Evolutionary conservation across 2,797 vertebrate genomes (phyloP), one percentile per base, ranked within the genome.

Genomic region (Enteromius mattozi): DNA sequence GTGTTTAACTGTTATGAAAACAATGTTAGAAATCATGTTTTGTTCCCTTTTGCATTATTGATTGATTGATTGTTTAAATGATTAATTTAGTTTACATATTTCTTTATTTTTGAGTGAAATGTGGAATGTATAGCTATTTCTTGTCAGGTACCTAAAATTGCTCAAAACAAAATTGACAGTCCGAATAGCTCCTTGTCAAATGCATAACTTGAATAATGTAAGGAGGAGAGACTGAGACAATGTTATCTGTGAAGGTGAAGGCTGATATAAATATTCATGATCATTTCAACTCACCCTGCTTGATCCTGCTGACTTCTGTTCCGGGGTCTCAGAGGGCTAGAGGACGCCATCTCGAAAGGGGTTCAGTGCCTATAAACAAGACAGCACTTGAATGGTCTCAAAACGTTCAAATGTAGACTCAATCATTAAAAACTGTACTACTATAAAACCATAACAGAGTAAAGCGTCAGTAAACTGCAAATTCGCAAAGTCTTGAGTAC

Each of bases 271-370:
- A 35, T 54, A 14, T 37, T 13, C 19, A 27, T 17, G 54, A 61
- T 6, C 3, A 42, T 14, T 35, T 77, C 4, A 4, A 75, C 86
- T 87, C 76, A 91, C 90, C 86, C 80, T 54, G 80, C 49, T 37
- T 87, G 71, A 30, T 92, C 90, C 82, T 75, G 88, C 12, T 24
- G 85, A 61, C 90, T 90, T 89, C 92, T 91, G 83, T 92, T 93
- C 21, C 88, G 91, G 88, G 85, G 93, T 90, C 91, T 91, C 61
- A 90, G 90, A 33, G 89, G 85, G 79, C 94, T 85, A 66, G 89
- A 91, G 5, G 91, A 89, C 65, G 93, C 91, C 95, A 96, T 95
- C 30, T 76, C n/a, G 51, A 14, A 17, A 45, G 21, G 13, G 8
- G 27, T 90, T 78, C 80, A 17, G 70, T 47, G 83, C 24, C 80